Evolutionary conservation across 1,140 invertebrate genomes (phyloP), one percentile per base, ranked within the genome.

Genomic region (Drosophila murphyi): DNA sequence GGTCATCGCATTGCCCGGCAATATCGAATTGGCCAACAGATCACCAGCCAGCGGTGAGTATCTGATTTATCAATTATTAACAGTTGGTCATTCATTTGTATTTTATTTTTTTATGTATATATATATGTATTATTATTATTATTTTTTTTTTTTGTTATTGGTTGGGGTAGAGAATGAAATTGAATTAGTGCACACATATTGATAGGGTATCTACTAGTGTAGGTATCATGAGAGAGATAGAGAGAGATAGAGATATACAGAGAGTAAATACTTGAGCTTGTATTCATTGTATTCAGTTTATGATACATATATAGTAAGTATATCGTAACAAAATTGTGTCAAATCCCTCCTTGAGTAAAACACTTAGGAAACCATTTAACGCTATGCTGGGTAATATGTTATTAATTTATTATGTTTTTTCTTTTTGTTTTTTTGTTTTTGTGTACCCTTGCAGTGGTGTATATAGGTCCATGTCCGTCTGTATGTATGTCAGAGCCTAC

Each of bases 21-120:
- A 94, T 78, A 97, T 94, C 8, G 96, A 95, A 74, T 95, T 95
- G 77, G 91, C 91, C 80, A 92, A 78, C 4, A 92, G 77, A 89
- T 96, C 95, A 76, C 96, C 96, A 74, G 96, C 96, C 82, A 97
- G 92, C 45, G 97, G 97, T 68, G 96, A 97, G 92, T 92, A 92
- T 89, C 91, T 92, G 39, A 60, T 20, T 20, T 20, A 20, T 20
- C 20, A 20, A 20, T 20, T 20, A 20, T 20, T 20, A 20, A 20
- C 20, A 20, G 20, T 20, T 20, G 20, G 20, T 20, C 20, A 20
- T 20, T 39, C 2, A 45, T 55, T 55, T 12, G 31, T 8, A 12
- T 47, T 29, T 32, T 3, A 6, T 12, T 37, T 20, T 20, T 20
- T 20, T 20, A 20, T 20, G 1, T 20, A 20, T 20, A 20, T 20